Evolutionary conservation across 2,113 vertebrate genomes (phyloP).

Genomic region (Anser cygnoides): DNA sequence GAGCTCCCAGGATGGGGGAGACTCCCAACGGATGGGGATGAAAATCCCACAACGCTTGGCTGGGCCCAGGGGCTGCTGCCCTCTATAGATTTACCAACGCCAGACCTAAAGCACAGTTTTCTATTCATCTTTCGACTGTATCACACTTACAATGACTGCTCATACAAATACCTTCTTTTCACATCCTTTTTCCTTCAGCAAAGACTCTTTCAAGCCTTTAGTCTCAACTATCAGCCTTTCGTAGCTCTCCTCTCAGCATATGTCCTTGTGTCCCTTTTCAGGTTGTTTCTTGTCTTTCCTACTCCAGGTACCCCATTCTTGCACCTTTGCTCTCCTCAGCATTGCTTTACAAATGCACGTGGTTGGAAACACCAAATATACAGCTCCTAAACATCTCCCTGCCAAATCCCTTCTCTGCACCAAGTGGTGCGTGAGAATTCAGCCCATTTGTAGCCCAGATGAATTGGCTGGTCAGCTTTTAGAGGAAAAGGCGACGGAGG

Average conservation of each 20-base stretch:
- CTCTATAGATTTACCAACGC: not conserved
- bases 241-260: not conserved
- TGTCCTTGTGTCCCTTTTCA: not conserved
- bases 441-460: not conserved
- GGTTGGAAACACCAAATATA: not conserved
- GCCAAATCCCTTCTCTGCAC: not conserved
- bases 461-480: not conserved
- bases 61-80: not conserved
- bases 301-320: not conserved
- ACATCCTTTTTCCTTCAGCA: not conserved
- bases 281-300: not conserved
- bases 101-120: not conserved
- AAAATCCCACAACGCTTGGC: not conserved
- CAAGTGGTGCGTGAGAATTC: not conserved
- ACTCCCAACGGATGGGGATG: not conserved
- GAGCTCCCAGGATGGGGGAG: not conserved
- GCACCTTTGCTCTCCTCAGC: not conserved
- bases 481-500: not conserved
- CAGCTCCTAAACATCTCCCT: not conserved
- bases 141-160: not conserved
- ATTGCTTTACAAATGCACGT: accelerated
- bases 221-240: not conserved
- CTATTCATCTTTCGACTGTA: not conserved
- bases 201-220: not conserved
- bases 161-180: not conserved